Conservation (phyloP, 2,113 vertebrate genomes). For the Ptychochromis oligacanthus region DNA sequence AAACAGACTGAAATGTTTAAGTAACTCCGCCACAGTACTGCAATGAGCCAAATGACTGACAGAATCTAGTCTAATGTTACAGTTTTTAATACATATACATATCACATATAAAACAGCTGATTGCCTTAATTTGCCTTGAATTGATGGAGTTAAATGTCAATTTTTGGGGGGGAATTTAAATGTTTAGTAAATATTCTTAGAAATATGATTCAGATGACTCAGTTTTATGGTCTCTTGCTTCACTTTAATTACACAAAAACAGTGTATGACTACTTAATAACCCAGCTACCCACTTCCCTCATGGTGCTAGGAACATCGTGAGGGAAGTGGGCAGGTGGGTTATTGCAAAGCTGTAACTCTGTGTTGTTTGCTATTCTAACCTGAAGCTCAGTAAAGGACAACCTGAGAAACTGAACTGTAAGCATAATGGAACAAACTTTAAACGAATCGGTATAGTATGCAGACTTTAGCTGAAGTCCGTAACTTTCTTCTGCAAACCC, state of each 20-base stretch:
- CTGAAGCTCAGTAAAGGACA: not conserved
- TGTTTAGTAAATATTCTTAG: too few relatives aligned
- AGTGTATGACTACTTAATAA: not conserved
- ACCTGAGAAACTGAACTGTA: not conserved
- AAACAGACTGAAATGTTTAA: not conserved
- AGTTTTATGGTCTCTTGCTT: too few relatives aligned
- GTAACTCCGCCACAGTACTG: not conserved
- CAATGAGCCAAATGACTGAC: not conserved
- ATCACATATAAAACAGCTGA: too few relatives aligned
- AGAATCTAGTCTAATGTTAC: not conserved
- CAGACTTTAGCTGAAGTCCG: not conserved
- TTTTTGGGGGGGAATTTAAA: too few relatives aligned
- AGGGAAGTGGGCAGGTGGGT: not conserved
- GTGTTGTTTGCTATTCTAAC: not conserved
- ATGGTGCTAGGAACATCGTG: not conserved
- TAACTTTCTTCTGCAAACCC: not conserved
- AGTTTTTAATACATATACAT: too few relatives aligned
- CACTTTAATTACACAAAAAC: too few relatives aligned
- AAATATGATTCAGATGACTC: too few relatives aligned
- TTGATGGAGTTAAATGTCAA: too few relatives aligned
- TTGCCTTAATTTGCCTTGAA: too few relatives aligned
- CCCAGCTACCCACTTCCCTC: not conserved
- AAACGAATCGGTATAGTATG: fast-evolving
- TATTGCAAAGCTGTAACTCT: not conserved
- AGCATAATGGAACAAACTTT: not conserved